Evolutionary conservation across 2,113 vertebrate species (phyloP).

Genomic region (Myiozetetes cayanensis): DNA sequence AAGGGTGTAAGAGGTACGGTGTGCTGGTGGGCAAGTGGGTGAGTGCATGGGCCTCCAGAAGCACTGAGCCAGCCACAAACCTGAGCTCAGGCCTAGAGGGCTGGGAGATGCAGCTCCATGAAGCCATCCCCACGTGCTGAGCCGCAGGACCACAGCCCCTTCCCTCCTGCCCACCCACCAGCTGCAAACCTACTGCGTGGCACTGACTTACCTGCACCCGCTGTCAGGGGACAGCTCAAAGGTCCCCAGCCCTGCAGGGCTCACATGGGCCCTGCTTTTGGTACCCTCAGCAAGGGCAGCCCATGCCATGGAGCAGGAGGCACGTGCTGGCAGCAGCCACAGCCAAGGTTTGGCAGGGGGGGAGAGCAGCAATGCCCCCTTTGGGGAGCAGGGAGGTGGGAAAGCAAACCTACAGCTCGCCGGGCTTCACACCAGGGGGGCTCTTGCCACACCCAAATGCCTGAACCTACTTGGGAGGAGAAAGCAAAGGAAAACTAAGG

Average conservation of each 20-base stretch:
- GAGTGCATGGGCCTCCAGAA: background rate
- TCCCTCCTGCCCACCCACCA: background rate
- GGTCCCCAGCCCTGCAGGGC: background rate
- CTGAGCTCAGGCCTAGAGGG: background rate
- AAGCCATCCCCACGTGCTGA: background rate
- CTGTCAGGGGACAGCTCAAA: background rate
- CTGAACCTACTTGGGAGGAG: background rate
- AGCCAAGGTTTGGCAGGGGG: background rate
- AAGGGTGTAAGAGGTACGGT: background rate
- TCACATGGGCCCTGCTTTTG: background rate
- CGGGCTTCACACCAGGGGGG: rapidly evolving
- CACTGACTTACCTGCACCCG: background rate
- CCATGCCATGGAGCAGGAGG: background rate
- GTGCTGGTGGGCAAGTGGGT: background rate
- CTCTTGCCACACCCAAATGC: background rate
- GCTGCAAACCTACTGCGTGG: background rate
- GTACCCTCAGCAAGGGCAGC: background rate
- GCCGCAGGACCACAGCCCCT: background rate
- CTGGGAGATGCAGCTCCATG: background rate
- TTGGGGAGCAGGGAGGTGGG: background rate
- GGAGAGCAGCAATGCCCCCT: background rate
- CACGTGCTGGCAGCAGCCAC: background rate
- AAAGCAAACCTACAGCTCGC: background rate
- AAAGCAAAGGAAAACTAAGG: background rate
- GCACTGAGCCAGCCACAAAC: background rate